Evolutionary conservation across 1,140 invertebrate species (phyloP), one percentile per base, ranked within the genome.

Genomic region (Papilio xuthus): DNA sequence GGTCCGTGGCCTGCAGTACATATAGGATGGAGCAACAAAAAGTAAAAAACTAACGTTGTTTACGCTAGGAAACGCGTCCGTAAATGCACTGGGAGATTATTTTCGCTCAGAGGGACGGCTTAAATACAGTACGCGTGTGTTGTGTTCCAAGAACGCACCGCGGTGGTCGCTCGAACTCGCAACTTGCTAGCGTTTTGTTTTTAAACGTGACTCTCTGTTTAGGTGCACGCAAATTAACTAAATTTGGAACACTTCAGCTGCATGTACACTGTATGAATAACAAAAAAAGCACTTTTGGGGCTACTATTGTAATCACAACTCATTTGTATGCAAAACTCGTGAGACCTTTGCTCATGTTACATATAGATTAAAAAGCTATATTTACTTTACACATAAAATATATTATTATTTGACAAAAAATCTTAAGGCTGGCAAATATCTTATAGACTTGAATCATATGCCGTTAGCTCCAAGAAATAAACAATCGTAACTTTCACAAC

Each of bases 151-250:
- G 90, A 92, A 92, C 86, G 81, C 82, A 72, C 84, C 80, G 78
- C 87, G 89, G 89, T 90, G 90, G 90, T 91, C 88, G 88, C 84
- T 67, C 60, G 26, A 13, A 67, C 60, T 67, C 60, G 60, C 60
- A 20, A 15, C 20, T 73, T 84, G 83, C 78, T 69, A 80, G 84
- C 80, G 85, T 87, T 90, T 92, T 90, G 90, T 90, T 92, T 90
- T 88, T 83, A 79, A 88, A 90, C 89, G 89, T 91, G 89, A 91
- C 89, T 90, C 78, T 88, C 81, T 79, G 81, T 84, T 88, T 87
- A 87, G 87, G 85, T 86, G 85, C 85, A 91, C 88, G 87, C 89
- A 88, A 91, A 92, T 90, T 90, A 85, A 78, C 84, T 91, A 90
- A 91, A 87, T 88, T 88, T 92, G 88, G 86, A 84, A 80, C 83